Percentiles rank a stretch among this genome's conserved stretches.
These are phyloP conservation scores for Chloroceryle amazona DNA, from an alignment of 2,797 vertebrate species.

Conservation along the genomic window DNA sequence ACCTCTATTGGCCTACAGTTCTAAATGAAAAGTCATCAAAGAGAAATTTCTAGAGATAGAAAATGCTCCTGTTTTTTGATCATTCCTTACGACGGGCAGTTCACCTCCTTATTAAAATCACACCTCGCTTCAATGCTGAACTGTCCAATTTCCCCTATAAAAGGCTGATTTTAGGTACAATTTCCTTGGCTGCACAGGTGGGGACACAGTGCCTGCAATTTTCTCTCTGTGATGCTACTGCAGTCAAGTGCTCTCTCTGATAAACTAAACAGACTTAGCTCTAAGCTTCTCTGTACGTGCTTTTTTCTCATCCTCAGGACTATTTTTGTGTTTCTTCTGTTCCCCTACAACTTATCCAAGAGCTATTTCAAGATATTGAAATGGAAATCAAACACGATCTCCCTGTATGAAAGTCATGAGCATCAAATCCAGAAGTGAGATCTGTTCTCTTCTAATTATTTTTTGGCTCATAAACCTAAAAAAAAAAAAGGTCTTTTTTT, in stretches of 20 bases:
- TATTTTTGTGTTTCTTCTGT: neutral
- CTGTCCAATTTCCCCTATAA: neutral
- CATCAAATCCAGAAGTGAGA: neutral
- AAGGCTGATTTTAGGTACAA: neutral
- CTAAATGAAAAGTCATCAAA: neutral
- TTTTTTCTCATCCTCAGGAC: neutral
- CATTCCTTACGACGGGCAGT: fast-evolving
- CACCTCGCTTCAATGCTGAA: fast-evolving
- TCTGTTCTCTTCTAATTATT: neutral
- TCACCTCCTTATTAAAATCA: neutral
- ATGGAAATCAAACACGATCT: neutral
- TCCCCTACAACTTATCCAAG: neutral
- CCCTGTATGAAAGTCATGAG: neutral
- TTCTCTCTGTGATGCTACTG: neutral
- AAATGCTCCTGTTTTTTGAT: neutral
- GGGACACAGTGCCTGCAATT: neutral
- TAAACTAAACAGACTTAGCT: neutral
- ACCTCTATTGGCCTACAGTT: fast-evolving
- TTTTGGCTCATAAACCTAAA: neutral
- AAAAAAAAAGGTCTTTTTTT: neutral
- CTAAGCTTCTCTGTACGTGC: neutral
- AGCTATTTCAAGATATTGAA: constrained; percentile 25
- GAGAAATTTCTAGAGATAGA: neutral
- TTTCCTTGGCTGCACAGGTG: neutral
- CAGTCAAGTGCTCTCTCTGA: neutral